Conservation (phyloP, 2,797 vertebrate genomes). For the Lophotriccus pileatus region DNA sequence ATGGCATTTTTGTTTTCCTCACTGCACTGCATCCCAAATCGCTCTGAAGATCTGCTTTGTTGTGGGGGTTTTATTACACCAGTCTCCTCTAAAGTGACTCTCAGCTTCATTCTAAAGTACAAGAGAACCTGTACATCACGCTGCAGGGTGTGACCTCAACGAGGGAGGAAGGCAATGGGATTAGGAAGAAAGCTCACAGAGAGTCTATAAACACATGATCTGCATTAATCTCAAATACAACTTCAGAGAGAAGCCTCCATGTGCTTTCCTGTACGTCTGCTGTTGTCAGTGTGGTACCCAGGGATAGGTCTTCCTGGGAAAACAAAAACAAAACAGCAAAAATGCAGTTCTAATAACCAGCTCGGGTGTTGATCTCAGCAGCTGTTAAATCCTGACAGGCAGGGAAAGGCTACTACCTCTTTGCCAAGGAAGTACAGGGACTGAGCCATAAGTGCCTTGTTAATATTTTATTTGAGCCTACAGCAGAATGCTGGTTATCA, state of each 20-base stretch:
- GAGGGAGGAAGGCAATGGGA: not conserved
- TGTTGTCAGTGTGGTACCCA: not conserved
- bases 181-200: not conserved
- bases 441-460: not conserved
- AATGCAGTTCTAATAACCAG: not conserved
- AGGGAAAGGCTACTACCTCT: not conserved
- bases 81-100: not conserved
- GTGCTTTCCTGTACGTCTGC: not conserved
- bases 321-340: not conserved
- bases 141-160: not conserved
- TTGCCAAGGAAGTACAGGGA: not conserved
- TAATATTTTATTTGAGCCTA: not conserved
- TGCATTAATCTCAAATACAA: not conserved
- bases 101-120: not conserved
- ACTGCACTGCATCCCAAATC: too few relatives aligned
- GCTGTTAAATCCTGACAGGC: not conserved
- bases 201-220: not conserved
- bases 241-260: not conserved
- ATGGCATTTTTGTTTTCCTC: too few relatives aligned
- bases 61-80: not conserved
- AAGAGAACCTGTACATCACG: not conserved
- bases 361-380: not conserved
- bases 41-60: too few relatives aligned
- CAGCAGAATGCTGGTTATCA: not conserved
- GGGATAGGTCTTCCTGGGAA: not conserved